Conservation (phyloP, 2,888 invertebrate genomes). For the Xiphydria camelus region DNA sequence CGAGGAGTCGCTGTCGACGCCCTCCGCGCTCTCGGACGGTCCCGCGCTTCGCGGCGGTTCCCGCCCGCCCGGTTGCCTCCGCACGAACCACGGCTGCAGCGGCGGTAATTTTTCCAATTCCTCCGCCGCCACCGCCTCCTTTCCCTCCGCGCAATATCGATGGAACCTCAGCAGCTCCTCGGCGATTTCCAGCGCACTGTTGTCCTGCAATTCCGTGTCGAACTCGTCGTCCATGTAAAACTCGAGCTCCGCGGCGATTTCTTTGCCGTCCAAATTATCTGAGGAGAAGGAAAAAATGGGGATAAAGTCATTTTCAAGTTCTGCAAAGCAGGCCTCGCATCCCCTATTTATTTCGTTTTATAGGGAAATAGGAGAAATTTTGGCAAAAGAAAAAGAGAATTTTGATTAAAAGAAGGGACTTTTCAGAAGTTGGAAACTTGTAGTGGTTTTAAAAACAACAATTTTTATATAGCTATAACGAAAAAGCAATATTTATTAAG, state of each 20-base stretch:
- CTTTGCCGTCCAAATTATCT: slow-evolving; percentile 38
- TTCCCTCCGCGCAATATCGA: slow-evolving; percentile 34
- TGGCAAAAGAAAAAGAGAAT: background rate
- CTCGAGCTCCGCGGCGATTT: slow-evolving; percentile 45
- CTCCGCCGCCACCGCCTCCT: slow-evolving; percentile 23
- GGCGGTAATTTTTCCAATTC: slow-evolving; percentile 44
- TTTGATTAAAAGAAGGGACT: too few relatives aligned
- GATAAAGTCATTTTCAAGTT: background rate
- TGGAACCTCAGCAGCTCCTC: slow-evolving; percentile 44
- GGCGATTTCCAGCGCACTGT: slow-evolving; percentile 46
- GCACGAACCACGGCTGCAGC: slow-evolving; percentile 41
- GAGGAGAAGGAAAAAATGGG: slow-evolving; percentile 8
- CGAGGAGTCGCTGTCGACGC: slow-evolving; percentile 20
- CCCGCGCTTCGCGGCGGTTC: too few relatives aligned
- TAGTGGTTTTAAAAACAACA: too few relatives aligned
- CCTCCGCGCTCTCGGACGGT: background rate
- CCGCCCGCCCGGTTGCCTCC: background rate
- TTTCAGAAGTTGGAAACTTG: too few relatives aligned
- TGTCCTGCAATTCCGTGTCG: slow-evolving; percentile 45
- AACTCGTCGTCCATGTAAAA: slow-evolving; percentile 47
- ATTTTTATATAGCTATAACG: too few relatives aligned
- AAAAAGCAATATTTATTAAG: background rate
- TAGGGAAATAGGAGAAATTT: too few relatives aligned
- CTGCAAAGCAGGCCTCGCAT: background rate
- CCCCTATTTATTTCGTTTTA: too few relatives aligned